Evolutionary conservation across 2,113 vertebrate genomes (phyloP).

Genomic region (Carassius gibelio): DNA sequence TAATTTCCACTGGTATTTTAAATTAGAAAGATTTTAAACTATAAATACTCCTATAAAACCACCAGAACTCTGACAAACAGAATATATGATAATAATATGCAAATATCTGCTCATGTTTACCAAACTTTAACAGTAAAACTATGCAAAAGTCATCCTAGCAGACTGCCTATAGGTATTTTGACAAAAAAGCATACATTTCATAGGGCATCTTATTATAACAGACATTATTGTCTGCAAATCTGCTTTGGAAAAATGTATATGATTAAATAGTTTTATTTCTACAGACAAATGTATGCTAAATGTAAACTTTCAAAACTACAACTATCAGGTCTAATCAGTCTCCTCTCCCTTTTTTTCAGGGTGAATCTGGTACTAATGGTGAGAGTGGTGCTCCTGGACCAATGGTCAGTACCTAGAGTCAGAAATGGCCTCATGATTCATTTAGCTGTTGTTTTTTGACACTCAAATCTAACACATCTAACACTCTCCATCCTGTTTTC

Average conservation of each 20-base stretch:
- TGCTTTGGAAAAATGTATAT: neutral
- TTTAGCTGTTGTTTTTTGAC: neutral
- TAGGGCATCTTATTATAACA: neutral
- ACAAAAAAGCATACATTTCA: neutral
- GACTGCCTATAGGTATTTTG: no score
- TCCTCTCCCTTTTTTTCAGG: slow-evolving; percentile 71
- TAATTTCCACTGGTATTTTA: neutral
- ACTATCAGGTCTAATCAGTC: slow-evolving; percentile 14
- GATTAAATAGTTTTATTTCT: neutral
- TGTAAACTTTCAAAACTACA: neutral
- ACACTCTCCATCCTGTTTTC: neutral
- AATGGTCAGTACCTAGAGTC: slow-evolving; percentile 78
- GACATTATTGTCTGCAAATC: neutral
- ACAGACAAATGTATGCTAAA: neutral
- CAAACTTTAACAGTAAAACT: neutral
- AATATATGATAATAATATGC: neutral
- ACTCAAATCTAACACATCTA: neutral
- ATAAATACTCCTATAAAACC: neutral
- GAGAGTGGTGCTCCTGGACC: slow-evolving; percentile 91
- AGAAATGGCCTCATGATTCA: neutral
- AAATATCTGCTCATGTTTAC: neutral
- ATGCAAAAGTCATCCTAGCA: neutral
- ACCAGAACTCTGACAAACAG: neutral
- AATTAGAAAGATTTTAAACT: neutral
- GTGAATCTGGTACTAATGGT: slow-evolving; percentile 87